Evolutionary conservation across 2,888 invertebrate species (phyloP), one percentile per base, ranked within the genome.

Genomic region (Eristalis tenax): DNA sequence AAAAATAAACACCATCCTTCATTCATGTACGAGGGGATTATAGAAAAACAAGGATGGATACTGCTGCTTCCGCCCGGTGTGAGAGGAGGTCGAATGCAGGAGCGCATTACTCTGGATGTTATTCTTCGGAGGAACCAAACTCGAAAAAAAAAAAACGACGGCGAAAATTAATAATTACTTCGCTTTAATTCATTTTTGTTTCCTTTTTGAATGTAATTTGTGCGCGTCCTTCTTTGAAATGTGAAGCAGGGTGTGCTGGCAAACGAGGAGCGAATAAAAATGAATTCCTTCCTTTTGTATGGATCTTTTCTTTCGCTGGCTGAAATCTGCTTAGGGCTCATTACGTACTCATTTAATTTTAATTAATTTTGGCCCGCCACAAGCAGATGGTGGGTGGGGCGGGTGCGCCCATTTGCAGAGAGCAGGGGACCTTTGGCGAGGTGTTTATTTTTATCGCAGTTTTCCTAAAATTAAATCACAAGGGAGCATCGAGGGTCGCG

Each of bases 321-420:
- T 80, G 13, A 73, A 80, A 74, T 74, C 80, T 74, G 80, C 80
- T 80, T 74, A 80, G 50, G 80, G 80, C 80, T 80, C 80, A 80
- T 74, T 80, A 80, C 73, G 50, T 80, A 73, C 80, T 68, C 80
- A 74, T 80, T 80, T 80, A 80, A 74, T 80, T 80, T 80, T 80
- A 74, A 80, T 80, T 80, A 80, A 80, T 80, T 80, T 80, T 80
- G 56, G 56, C 35, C 71, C 79, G 66, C 80, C 80, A 74, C 66
- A 80, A 18, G 13, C 80, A 80, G 80, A 74, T 61, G 40, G 69
- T 26, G 28, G 18, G 69, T 23, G 59, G 59, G 1, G 13, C 13
- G 26, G 22, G 15, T 18, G 59, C 26, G 59, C 26, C 18, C 50
- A 50, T 50, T 50, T n/a, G 43, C 43, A 5, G 43, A 11, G 35